phyloP scores from a whole-genome alignment of 2,113 vertebrate species.

The Ammodytes marinus region DNA sequence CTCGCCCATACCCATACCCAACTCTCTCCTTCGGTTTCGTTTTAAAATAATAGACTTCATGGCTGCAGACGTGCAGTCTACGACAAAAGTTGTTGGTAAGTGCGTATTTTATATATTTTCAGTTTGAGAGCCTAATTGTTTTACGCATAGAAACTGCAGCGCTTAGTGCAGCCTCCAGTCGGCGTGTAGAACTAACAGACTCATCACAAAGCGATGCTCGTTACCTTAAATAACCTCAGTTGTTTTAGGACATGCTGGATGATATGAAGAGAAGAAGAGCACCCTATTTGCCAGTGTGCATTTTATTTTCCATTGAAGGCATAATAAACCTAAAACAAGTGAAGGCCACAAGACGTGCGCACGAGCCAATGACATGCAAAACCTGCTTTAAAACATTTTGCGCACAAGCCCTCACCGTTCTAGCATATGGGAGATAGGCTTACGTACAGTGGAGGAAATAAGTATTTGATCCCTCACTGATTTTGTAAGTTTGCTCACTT shows the following conservation, averaged over 20 bases:
- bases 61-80: conserved; percentile 19
- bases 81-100: conserved; percentile 49
- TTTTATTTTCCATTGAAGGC: not conserved
- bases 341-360: not conserved
- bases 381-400: not conserved
- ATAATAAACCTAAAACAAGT: not conserved
- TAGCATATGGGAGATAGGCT: too few relatives aligned
- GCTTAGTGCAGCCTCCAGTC: too few relatives aligned
- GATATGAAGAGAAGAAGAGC: not conserved
- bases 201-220: not conserved
- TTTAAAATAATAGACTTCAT: not conserved
- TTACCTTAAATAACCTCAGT: conserved; percentile 49
- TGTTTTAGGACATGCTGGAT: not conserved
- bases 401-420: not conserved
- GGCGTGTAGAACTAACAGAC: not conserved
- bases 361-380: not conserved
- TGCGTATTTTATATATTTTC: not conserved
- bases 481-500: too few relatives aligned
- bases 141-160: not conserved
- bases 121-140: not conserved
- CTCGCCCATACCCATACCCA: rapidly evolving
- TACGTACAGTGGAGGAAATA: too few relatives aligned
- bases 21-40: conserved; percentile 37
- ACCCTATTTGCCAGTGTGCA: not conserved
- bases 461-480: too few relatives aligned